Evolutionary conservation across 2,888 invertebrate species (phyloP).

Genomic region (Hololepta plana): DNA sequence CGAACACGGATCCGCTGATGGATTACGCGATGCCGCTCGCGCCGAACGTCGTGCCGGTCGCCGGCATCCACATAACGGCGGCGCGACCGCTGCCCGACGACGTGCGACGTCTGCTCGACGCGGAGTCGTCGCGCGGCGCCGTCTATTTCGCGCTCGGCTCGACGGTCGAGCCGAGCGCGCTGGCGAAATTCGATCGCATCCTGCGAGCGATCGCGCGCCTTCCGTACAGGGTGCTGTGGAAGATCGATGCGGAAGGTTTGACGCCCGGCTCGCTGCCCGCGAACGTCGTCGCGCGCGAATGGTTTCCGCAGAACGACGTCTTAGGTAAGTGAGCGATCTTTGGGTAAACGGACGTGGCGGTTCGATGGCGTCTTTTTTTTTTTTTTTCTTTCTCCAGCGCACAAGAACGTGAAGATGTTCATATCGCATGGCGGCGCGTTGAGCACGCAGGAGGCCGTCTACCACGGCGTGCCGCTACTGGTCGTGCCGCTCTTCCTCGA

Average conservation of each 20-base stretch:
- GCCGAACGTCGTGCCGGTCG: conserved; percentile 21
- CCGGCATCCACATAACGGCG: conserved; percentile 18
- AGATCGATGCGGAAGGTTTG: conserved; percentile 18
- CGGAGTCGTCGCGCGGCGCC: conserved; percentile 16
- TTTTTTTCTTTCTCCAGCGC: conserved; percentile 8
- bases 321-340: conserved; percentile 14
- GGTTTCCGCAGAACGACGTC: conserved; percentile 23
- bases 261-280: conserved; percentile 15
- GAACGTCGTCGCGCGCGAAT: conserved; percentile 19
- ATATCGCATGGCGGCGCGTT: conserved; percentile 15
- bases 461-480: conserved; percentile 12
- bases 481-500: conserved; percentile 18
- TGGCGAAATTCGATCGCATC: conserved; percentile 14
- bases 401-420: conserved; percentile 12
- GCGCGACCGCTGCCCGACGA: conserved; percentile 13
- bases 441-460: conserved; percentile 13
- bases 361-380: not conserved
- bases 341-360: too few species aligned
- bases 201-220: too few species aligned
- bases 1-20: conserved; percentile 16
- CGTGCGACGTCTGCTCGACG: conserved; percentile 11
- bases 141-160: conserved; percentile 21
- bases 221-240: conserved; percentile 23
- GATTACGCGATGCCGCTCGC: conserved; percentile 16
- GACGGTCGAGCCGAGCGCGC: conserved; percentile 13